Evolutionary conservation across 23 tunicate genomes (phyloP), one percentile per base, ranked within the genome.

Genomic region (Halocynthia roretzi): DNA sequence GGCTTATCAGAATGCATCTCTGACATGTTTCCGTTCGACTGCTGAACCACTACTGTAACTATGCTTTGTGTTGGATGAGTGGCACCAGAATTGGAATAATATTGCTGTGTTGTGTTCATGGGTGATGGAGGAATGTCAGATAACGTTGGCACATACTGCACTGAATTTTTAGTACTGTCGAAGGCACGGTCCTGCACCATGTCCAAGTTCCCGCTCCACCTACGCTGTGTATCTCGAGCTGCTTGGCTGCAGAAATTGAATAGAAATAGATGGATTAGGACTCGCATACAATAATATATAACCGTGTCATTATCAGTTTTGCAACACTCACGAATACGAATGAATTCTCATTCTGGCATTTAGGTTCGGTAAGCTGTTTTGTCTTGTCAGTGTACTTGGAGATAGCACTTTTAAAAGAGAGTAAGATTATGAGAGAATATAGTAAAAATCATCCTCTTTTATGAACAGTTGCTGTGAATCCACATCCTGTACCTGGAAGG

Each of bases 61-160:
- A 31, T 31, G 44, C 44, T 31, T 31, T 31, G 44, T 31, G 44
- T 31, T 31, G 44, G 44, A 31, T 31, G 44, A 31, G 44, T 31
- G 44, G 44, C 44, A 31, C 44, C 44, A 31, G 44, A 31, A 31
- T 31, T 31, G 44, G 44, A 31, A 31, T 0, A 31, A 31, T 31
- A 31, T 31, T 31, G 44, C 44, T 31, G 44, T 31, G 44, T 31
- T 31, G 44, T 31, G 44, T 31, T 31, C 62, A 53, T 74, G 9
- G 78, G 78, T 19, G 78, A 74, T 8, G 63, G 78, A 12, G 64
- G 78, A 50, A 74, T 74, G 56, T 74, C 78, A 56, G 78, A 74
- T 44, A 74, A 56, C 17, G 78, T 74, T 12, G 78, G 78, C 18
- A 74, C 14, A 54, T 74, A 74, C 10, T 65, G 70, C 44, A 31